Percentiles rank a stretch among this genome's conserved stretches.
Evolutionary conservation across 2,797 vertebrate genomes (phyloP).

Genomic region (Thamnophis elegans): DNA sequence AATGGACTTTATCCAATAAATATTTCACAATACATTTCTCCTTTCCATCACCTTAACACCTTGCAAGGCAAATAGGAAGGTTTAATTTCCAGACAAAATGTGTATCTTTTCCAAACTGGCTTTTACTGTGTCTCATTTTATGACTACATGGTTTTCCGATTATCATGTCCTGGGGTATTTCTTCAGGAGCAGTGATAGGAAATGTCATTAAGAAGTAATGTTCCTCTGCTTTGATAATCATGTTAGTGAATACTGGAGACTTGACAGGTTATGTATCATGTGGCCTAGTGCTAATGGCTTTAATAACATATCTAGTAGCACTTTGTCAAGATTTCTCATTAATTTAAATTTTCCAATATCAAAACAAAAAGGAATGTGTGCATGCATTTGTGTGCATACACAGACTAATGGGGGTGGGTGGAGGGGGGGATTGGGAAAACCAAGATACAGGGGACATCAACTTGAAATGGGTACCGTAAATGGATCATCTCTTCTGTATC

Average conservation of each 20-base stretch:
- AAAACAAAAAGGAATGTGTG: not conserved
- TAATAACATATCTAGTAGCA: constrained; percentile 62
- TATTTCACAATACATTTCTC: constrained; percentile 57
- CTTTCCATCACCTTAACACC: constrained; percentile 54
- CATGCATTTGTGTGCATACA: not conserved
- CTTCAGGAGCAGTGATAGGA: constrained; percentile 67
- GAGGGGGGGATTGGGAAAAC: not conserved
- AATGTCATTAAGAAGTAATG: constrained; percentile 75
- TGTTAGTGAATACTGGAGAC: constrained; percentile 68
- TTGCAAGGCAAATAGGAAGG: constrained; percentile 52
- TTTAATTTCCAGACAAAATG: constrained; percentile 64
- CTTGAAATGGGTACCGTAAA: not conserved
- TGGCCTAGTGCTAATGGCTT: constrained; percentile 58
- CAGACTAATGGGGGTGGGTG: not conserved
- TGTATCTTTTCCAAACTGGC: constrained; percentile 49
- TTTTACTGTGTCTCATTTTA: constrained; percentile 44
- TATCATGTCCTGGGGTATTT: constrained; percentile 64
- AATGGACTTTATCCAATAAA: constrained; percentile 56
- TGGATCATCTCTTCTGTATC: not conserved
- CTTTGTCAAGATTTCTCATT: constrained; percentile 60
- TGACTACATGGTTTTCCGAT: constrained; percentile 61
- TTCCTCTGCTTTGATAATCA: constrained; percentile 63
- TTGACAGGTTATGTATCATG: constrained; percentile 53
- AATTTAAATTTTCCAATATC: constrained; percentile 59
- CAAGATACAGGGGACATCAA: not conserved